Percentiles rank a stretch among this genome's conserved stretches.
Evolutionary conservation across 37 sponge, comb jelly and placozoan species (phyloP).

Genomic region (Sycon ciliatum): DNA sequence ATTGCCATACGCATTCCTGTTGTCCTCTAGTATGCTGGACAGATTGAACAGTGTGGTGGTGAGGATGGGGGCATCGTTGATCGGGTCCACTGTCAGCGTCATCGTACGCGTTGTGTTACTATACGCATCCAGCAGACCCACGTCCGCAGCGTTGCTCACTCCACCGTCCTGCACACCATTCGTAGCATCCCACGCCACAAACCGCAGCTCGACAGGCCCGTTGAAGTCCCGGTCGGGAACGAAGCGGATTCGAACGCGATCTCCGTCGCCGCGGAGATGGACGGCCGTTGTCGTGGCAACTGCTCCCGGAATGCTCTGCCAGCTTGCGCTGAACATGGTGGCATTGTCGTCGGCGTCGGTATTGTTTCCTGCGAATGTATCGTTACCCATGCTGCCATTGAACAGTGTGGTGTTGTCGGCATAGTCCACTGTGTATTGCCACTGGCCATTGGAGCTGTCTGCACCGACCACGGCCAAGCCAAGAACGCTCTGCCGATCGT

Average conservation of each 20-base stretch:
- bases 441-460: slow-evolving; percentile 50
- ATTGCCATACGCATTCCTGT: slow-evolving; percentile 45
- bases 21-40: slow-evolving; percentile 52
- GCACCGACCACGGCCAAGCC: slow-evolving; percentile 60
- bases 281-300: slow-evolving; percentile 40
- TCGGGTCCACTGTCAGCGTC: slow-evolving; percentile 31
- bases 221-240: slow-evolving; percentile 57
- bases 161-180: slow-evolving; percentile 44
- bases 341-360: not conserved
- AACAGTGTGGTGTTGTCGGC: not conserved
- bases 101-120: slow-evolving; percentile 31
- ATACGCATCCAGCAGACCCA: slow-evolving; percentile 47
- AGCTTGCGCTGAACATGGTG: slow-evolving; percentile 41
- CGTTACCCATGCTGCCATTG: not conserved
- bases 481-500: slow-evolving; percentile 43
- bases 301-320: slow-evolving; percentile 38
- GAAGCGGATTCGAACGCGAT: slow-evolving; percentile 48
- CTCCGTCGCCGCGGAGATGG: slow-evolving; percentile 14
- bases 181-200: slow-evolving; percentile 73
- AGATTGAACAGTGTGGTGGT: slow-evolving; percentile 39
- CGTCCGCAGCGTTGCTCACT: slow-evolving; percentile 38
- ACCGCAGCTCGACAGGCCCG: slow-evolving; percentile 39
- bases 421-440: slow-evolving; percentile 66
- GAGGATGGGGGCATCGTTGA: slow-evolving; percentile 78
- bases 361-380: not conserved